Evolutionary conservation across 2,888 invertebrate species (phyloP), one percentile per base, ranked within the genome.

Genomic region (Leptopilina myrica): DNA sequence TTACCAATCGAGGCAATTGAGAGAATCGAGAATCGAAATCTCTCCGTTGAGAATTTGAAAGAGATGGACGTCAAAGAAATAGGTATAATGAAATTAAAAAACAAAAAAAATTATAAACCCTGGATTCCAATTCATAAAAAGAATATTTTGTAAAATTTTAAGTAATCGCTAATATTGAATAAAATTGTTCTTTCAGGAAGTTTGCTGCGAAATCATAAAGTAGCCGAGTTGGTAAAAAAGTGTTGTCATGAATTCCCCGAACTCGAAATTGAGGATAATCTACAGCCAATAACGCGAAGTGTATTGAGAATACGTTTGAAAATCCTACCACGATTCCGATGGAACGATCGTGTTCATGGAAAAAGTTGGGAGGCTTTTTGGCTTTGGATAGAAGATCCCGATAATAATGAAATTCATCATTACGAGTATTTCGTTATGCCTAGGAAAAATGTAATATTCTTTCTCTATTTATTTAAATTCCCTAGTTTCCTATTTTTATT

Each of bases 331-430:
- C 95, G 95, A 64, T 93, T 91, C 86, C 95, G 94, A 81, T 99
- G 98, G 98, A 97, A 97, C 87, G 97, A 98, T 89, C 95, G 94
- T 85, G 94, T 98, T 69, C 98, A 99, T 89, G 97, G 98, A 0
- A 96, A 96, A 91, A 95, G 95, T 0, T 95, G 96, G 0, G 98
- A 99, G 91, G 95, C 97, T 0, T 99, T 98, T 92, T 99, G 98
- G 97, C 95, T 99, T 80, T 99, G 99, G 98, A 96, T 99, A 49
- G 99, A 99, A 91, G 99, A 99, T 92, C 97, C 98, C 0, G 97
- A 97, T 64, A 96, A 95, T 76, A 98, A 99, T 90, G 95, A 95
- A 85, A 98, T 99, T 91, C 98, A 99, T 91, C 99, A 99, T 92
- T 96, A 97, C 78, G 99, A 99, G 91, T 96, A 97, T 88, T 97